Conservation (phyloP, 2,888 invertebrate genomes). For the Rhodophaea formosa region DNA sequence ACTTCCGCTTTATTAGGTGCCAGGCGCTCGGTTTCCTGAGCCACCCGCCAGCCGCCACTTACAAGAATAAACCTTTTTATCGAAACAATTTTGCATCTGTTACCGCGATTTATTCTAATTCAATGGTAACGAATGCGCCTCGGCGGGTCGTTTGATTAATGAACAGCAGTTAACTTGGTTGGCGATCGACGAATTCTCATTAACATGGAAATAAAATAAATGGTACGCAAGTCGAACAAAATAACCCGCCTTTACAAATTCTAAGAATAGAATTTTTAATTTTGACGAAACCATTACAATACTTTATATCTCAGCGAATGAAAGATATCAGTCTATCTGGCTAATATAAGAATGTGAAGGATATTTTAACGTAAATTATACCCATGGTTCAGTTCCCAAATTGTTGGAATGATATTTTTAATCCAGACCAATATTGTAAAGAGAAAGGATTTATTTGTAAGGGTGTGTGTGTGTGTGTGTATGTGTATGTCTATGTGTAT, state of each 20-base stretch:
- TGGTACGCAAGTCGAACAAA: slow-evolving; percentile 20
- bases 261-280: not conserved
- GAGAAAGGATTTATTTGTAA: no score
- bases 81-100: slow-evolving; percentile 35
- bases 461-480: no score
- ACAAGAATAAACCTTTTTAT: slow-evolving; percentile 37
- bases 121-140: slow-evolving; percentile 54
- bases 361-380: not conserved
- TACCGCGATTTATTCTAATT: slow-evolving; percentile 55
- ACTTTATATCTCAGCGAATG: not conserved
- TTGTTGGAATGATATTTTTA: not conserved
- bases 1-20: slow-evolving; percentile 71
- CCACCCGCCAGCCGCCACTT: slow-evolving; percentile 36
- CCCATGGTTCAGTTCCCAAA: not conserved
- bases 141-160: slow-evolving; percentile 51
- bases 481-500: no score
- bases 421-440: no score
- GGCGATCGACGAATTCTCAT: slow-evolving; percentile 45
- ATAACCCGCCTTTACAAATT: slow-evolving; percentile 8
- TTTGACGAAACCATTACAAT: slow-evolving; percentile 2
- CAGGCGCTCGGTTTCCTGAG: slow-evolving; percentile 56
- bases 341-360: not conserved
- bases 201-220: slow-evolving; percentile 38
- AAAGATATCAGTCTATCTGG: not conserved
- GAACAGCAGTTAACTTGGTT: slow-evolving; percentile 46